Base-by-base conservation (phyloP, 2,888 invertebrate genomes). In the Erpobdella octoculata region DNA sequence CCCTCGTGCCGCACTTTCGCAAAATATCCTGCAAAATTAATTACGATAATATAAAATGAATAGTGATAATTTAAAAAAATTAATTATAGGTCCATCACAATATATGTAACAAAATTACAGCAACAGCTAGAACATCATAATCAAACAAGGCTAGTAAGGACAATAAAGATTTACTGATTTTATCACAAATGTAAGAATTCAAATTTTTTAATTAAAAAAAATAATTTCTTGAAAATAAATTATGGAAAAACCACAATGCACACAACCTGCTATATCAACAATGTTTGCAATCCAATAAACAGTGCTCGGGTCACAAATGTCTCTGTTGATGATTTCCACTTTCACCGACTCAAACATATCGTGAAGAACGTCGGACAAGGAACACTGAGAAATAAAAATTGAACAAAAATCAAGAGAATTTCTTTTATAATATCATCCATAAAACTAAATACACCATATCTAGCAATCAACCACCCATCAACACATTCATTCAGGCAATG, bases 201-300 rank as follows among this genome's bases (percentile, higher is more conserved):
- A n/a, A n/a, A n/a, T n/a, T n/a, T n/a, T n/a, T n/a, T n/a, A n/a
- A n/a, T n/a, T n/a, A n/a, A n/a, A n/a, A n/a, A n/a, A n/a, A n/a
- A n/a, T n/a, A n/a, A n/a, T n/a, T n/a, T n/a, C n/a, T n/a, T n/a
- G n/a, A n/a, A n/a, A n/a, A n/a, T n/a, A n/a, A n/a, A n/a, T n/a
- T n/a, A n/a, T n/a, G n/a, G n/a, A n/a, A n/a, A n/a, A n/a, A n/a
- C n/a, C n/a, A n/a, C n/a, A n/a, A n/a, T n/a, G n/a, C n/a, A n/a
- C n/a, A 53, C 31, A 77, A 86, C 94, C 95, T 79, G 91, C 89
- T 72, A 96, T 90, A 83, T 91, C 90, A 74, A 93, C 86, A 58
- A 97, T 93, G 64, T 92, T 90, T 18, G 95, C 96, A 61, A 97
- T 94, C 97, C 97, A 97, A 85, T 92, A 96, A 74, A 90, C 89